Base-by-base conservation (phyloP, 2,113 vertebrate genomes). In the Cyanoderma ruficeps region DNA sequence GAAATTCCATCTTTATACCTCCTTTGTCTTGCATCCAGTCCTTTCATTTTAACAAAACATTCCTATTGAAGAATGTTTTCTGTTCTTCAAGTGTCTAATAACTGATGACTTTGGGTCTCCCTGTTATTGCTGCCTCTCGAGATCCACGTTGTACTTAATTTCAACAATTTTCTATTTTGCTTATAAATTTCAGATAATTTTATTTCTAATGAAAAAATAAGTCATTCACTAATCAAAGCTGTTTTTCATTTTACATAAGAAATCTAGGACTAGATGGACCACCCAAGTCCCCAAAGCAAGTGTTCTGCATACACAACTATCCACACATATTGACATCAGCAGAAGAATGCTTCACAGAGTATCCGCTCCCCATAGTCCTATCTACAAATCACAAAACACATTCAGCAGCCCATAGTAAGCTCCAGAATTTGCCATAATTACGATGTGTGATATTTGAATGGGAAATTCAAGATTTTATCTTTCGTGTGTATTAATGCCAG, bases 381-480 rank as follows among this genome's bases (percentile, higher is more conserved):
- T 35, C 85, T 83, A 90, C 59, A 89, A 88, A 80, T 90, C 71
- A 72, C 76, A 90, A 21, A 80, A 93, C 55, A 88, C 80, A 55
- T 80, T 80, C 72, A 90, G 67, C 72, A 90, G 55, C 46, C 63
- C 37, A 46, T 3, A 69, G 41, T 37, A 76, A 91, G 53, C 46
- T 92, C 59, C 69, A 88, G 42, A 92, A 92, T 53, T 63, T 88
- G 37, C 47, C 71, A 74, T 93, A 92, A 83, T 88, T 94, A 96
- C 3, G 42, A 94, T 46, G 88, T 94, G 90, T 42, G 50, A 92
- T 55, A 80, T 90, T 12, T 86, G 88, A 93, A 93, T 15, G 23
- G 35, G 67, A 86, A 93, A 86, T 74, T 23, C 33, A 88, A 85
- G 80, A 55, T 57, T 80, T 37, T 82, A 65, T 79, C 61, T 82